These are phyloP conservation scores for Burhinus oedicnemus DNA, from an alignment of 2,113 vertebrate species.

Conservation along the genomic window DNA sequence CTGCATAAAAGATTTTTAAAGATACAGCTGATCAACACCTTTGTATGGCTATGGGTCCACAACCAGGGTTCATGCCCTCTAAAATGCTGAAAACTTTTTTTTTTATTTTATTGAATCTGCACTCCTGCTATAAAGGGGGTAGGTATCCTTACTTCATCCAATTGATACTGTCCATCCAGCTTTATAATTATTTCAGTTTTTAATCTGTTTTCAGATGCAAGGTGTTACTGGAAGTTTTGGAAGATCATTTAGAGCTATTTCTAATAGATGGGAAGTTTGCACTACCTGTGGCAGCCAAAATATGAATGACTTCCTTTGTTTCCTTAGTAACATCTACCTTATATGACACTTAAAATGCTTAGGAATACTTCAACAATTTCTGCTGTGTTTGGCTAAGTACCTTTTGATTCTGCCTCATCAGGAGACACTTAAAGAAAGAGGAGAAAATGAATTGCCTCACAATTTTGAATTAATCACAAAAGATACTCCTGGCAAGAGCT, in stretches of 20 bases:
- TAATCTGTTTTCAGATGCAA: not conserved
- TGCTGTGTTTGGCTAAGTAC: not conserved
- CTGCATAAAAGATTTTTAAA: slow-evolving; percentile 43
- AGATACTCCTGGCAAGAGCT: not conserved
- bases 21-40: not conserved
- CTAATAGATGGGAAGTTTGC: not conserved
- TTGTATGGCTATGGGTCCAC: not conserved
- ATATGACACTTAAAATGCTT: not conserved
- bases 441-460: not conserved
- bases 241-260: not conserved
- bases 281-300: not conserved
- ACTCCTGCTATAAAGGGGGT: not conserved
- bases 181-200: not conserved
- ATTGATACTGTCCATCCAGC: not conserved
- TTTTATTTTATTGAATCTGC: not conserved
- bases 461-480: slow-evolving; percentile 5
- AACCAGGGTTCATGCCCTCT: not conserved
- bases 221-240: not conserved
- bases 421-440: not conserved
- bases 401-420: not conserved
- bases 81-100: not conserved
- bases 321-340: not conserved
- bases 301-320: not conserved
- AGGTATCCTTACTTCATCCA: not conserved
- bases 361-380: not conserved